These are phyloP conservation scores for Mystacornis crossleyi DNA, from an alignment of 2,113 vertebrate genomes.

Conservation along the genomic window DNA sequence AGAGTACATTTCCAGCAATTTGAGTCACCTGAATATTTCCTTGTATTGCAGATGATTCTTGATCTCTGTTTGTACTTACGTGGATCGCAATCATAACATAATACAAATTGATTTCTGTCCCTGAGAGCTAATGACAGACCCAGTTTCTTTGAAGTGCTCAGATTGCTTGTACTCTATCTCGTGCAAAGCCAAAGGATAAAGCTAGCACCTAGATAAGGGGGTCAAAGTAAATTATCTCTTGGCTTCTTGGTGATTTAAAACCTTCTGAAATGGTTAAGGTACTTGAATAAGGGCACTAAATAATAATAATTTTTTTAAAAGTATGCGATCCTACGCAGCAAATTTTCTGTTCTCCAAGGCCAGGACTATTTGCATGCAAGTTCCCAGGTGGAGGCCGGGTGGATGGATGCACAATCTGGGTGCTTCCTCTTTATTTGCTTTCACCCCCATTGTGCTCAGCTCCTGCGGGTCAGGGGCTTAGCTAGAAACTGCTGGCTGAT, in stretches of 20 bases:
- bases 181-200: neutral
- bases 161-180: constrained; percentile 2
- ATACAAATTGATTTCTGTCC: constrained; percentile 38
- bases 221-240: neutral
- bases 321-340: neutral
- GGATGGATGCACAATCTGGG: neutral
- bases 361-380: neutral
- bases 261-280: neutral
- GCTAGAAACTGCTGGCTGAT: neutral
- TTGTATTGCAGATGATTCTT: constrained; percentile 16
- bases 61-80: neutral
- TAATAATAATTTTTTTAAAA: neutral
- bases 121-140: constrained; percentile 32
- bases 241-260: neutral
- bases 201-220: neutral
- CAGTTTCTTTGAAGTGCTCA: constrained; percentile 20
- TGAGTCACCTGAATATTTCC: neutral
- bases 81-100: constrained; percentile 1
- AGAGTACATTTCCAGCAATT: constrained; percentile 18
- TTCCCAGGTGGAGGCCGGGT: neutral
- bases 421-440: neutral
- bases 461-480: neutral
- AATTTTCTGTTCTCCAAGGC: neutral
- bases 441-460: neutral
- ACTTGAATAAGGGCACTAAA: neutral